Percentiles rank a stretch among this genome's conserved stretches.
Conservation (phyloP, 1,140 invertebrate genomes). For the Cheumatopsyche charites region DNA sequence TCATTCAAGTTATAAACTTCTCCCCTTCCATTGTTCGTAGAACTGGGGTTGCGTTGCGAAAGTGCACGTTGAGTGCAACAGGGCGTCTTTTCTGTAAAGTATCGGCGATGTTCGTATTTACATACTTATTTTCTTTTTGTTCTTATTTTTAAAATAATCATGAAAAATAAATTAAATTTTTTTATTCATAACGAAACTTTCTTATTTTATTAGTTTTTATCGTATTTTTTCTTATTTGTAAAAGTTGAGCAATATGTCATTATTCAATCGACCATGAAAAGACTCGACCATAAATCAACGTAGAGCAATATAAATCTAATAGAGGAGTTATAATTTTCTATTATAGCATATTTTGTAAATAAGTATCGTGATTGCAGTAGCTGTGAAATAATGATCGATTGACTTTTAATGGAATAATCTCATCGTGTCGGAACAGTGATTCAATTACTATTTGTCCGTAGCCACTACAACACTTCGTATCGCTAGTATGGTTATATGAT, state of each 20-base stretch:
- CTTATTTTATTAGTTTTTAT: no score
- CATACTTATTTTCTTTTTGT: no score
- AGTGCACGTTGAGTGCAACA: slow-evolving; percentile 10
- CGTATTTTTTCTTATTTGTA: no score
- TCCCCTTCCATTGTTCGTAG: neutral
- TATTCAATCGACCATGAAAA: neutral
- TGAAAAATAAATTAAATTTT: no score
- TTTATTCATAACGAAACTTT: no score
- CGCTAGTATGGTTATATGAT: no score
- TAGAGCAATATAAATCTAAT: slow-evolving; percentile 19
- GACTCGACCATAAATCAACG: slow-evolving; percentile 26
- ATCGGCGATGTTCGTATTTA: neutral
- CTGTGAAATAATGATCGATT: slow-evolving; percentile 30
- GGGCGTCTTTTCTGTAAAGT: neutral
- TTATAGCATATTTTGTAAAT: slow-evolving; percentile 1
- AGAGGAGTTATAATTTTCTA: slow-evolving; percentile 18
- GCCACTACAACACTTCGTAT: no score
- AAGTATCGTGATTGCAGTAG: slow-evolving; percentile 3
- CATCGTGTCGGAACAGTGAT: slow-evolving; percentile 12
- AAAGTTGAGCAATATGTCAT: no score
- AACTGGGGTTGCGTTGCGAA: neutral
- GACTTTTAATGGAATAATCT: slow-evolving; percentile 26
- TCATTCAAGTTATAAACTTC: no score
- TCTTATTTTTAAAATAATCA: no score
- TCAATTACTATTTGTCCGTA: neutral